phyloP scores from a whole-genome alignment of 2,113 vertebrate genomes.

The Coturnix japonica region DNA sequence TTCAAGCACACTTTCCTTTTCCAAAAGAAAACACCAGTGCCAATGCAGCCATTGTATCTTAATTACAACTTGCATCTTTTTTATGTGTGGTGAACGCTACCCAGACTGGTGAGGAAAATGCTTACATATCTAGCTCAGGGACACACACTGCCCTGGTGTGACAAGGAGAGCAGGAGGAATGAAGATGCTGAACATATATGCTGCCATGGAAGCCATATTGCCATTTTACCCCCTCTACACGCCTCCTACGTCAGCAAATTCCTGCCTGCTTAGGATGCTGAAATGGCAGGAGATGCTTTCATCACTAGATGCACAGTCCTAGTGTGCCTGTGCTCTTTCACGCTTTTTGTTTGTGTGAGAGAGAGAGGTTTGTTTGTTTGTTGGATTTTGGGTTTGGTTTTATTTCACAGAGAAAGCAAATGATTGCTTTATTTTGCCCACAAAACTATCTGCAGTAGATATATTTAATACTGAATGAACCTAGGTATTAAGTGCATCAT shows the following conservation, averaged over 20 bases:
- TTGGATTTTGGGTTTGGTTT: not conserved
- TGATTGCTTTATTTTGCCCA: not conserved
- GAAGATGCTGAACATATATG: not conserved
- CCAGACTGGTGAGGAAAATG: not conserved
- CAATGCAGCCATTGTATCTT: not conserved
- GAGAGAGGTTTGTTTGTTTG: too few species aligned
- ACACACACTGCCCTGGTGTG: not conserved
- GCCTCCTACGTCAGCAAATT: not conserved
- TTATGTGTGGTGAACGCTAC: not conserved
- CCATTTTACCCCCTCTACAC: not conserved
- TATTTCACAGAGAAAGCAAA: not conserved
- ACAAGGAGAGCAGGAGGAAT: not conserved
- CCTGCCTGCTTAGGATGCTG: not conserved
- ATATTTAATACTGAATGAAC: not conserved
- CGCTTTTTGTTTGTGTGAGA: not conserved
- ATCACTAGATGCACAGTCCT: not conserved
- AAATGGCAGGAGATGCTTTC: not conserved
- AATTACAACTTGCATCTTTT: not conserved
- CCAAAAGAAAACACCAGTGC: not conserved
- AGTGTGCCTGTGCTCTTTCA: not conserved
- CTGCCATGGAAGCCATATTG: not conserved
- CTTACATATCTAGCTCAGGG: not conserved
- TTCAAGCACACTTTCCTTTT: not conserved
- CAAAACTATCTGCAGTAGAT: not conserved
- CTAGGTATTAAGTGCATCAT: not conserved